phyloP scores from a whole-genome alignment of 1,140 invertebrate genomes.

The Wasmannia auropunctata region DNA sequence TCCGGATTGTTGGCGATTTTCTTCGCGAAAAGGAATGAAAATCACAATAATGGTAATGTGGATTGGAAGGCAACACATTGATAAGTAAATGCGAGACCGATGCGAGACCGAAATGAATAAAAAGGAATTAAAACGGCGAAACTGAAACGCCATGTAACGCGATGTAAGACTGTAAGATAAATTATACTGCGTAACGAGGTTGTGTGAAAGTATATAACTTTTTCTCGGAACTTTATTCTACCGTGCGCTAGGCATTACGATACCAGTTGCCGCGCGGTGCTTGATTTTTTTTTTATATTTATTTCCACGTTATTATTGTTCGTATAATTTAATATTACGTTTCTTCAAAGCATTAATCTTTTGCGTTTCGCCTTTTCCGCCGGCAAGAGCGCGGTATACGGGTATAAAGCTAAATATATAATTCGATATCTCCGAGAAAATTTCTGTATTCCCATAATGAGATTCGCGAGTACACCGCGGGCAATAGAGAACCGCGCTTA shows the following conservation, averaged over 20 bases:
- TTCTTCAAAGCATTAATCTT: slow-evolving; percentile 36
- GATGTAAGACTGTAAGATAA: slow-evolving; percentile 4
- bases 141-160: background rate
- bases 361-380: background rate
- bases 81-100: slow-evolving; percentile 10
- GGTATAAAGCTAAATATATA: slow-evolving; percentile 10
- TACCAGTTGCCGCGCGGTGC: background rate
- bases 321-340: slow-evolving; percentile 43
- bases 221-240: background rate
- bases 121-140: background rate
- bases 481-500: slow-evolving; percentile 26
- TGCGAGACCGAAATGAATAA: background rate
- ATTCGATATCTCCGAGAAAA: slow-evolving; percentile 52
- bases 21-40: background rate
- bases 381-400: background rate
- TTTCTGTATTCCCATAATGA: slow-evolving; percentile 40
- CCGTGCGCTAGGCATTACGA: background rate
- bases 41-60: background rate
- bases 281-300: slow-evolving; percentile 44
- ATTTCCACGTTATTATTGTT: slow-evolving; percentile 8
- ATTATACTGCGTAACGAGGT: background rate
- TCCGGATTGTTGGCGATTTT: slow-evolving; percentile 64
- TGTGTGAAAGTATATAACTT: background rate
- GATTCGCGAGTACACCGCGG: slow-evolving; percentile 18
- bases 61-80: background rate